These are phyloP conservation scores for Hydrotaea diabolus DNA, from an alignment of 2,888 invertebrate genomes.

Conservation along the genomic window DNA sequence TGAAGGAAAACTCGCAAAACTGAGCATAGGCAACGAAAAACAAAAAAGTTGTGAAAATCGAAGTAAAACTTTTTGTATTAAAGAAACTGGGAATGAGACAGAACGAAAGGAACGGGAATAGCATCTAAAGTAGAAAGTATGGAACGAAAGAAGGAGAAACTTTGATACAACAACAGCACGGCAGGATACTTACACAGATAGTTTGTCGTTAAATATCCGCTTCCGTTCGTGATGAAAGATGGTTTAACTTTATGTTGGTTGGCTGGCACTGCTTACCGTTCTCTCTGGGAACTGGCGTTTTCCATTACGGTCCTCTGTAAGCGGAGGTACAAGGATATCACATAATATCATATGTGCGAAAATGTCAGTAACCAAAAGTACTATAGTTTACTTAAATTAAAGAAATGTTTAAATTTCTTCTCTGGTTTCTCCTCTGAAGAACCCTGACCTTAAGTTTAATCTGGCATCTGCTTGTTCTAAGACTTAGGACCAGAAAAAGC, in stretches of 20 bases:
- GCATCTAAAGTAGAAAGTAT: constrained; percentile 32
- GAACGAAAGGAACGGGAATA: constrained; percentile 14
- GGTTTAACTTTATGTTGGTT: constrained; percentile 13
- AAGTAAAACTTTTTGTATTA: constrained; percentile 57
- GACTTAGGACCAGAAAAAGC: constrained; percentile 5
- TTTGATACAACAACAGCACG: constrained; percentile 29
- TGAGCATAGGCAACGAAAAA: constrained; percentile 35
- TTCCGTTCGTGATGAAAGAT: constrained; percentile 57
- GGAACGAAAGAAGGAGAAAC: constrained; percentile 36
- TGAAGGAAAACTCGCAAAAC: constrained; percentile 3
- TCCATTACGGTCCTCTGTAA: not conserved
- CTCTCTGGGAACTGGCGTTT: not conserved
- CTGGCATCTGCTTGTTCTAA: constrained; percentile 11
- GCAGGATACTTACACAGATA: constrained; percentile 49
- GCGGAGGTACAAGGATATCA: not conserved
- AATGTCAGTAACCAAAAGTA: not conserved
- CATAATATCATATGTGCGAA: constrained; percentile 5
- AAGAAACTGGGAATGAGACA: constrained; percentile 28
- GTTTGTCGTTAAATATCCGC: constrained; percentile 64
- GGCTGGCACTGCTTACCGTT: not conserved
- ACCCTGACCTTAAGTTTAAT: constrained; percentile 27
- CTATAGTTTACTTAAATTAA: not conserved
- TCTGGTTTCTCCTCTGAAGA: not conserved
- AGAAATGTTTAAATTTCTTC: not conserved
- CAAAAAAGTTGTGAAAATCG: constrained; percentile 52